Evolutionary conservation across 1,140 invertebrate genomes (phyloP), one percentile per base, ranked within the genome.

Genomic region (Nasonia longicornis): DNA sequence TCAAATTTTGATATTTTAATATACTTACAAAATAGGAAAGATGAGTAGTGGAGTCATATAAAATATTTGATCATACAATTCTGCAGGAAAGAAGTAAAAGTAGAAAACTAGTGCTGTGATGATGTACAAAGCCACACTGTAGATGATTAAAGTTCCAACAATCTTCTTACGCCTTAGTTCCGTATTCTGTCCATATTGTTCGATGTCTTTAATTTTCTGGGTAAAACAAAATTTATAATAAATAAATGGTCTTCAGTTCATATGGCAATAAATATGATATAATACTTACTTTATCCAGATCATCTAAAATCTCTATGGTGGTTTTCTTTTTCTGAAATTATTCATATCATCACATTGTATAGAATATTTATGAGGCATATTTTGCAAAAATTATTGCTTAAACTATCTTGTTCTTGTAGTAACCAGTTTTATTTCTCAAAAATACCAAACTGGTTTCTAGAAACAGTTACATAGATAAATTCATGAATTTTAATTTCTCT

Each of bases 41-140:
- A 95, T 88, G 3, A 97, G 87, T 72, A 97, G 89, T 58, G 95
- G 95, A 71, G 94, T 93, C 35, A 94, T 93, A 86, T 95, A 95
- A 83, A 95, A 91, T 20, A 97, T 81, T 83, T 93, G 92, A 84
- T 96, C 93, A 75, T 93, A 91, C 88, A 94, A 92, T 75, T 92
- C 92, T 76, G 92, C 92, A 82, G 95, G 94, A 83, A 95, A 94
- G 85, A 94, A 95, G 84, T 94, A 94, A 88, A 96, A 95, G 87
- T 96, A 97, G 87, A 96, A 95, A 78, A 95, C 83, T 10, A 95
- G 87, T 45, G 94, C 94, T 83, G 93, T 93, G 67, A 96, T 88
- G 20, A 97, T 92, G 89, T 97, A 98, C 8, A 96, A 85, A n/a
- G 95, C 91, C 42, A 96, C 93, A 35, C 96, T 96, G 85, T 95